Percentiles rank a stretch among this genome's conserved stretches.
Evolutionary conservation across 2,113 vertebrate species (phyloP).

Genomic region (Myrmophylax atrothorax): DNA sequence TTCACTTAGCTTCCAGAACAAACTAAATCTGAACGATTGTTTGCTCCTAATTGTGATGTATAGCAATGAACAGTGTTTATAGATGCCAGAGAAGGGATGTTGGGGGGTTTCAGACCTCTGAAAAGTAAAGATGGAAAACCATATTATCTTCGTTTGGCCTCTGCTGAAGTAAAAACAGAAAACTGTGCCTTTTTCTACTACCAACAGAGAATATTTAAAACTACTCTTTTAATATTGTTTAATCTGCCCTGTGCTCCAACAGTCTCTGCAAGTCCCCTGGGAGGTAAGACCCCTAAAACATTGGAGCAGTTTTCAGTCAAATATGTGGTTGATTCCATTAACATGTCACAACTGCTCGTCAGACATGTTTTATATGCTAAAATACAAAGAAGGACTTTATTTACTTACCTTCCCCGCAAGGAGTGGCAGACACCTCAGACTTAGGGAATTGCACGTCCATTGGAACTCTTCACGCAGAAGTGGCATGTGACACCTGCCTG

Average conservation of each 20-base stretch:
- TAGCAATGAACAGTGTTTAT: background rate
- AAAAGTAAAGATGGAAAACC: background rate
- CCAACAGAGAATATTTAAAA: background rate
- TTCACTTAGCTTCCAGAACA: background rate
- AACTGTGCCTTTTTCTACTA: background rate
- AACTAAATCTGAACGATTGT: background rate
- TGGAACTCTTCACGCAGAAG: background rate
- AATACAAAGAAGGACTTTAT: background rate
- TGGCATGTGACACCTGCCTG: background rate
- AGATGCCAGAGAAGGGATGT: background rate
- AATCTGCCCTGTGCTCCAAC: background rate
- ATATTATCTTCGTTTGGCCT: background rate
- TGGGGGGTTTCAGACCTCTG: background rate
- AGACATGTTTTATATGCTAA: background rate
- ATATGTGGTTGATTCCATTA: rapidly evolving
- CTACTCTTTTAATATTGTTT: background rate
- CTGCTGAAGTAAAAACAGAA: background rate
- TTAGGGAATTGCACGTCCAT: background rate
- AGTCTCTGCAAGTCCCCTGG: background rate
- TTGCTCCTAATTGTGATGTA: background rate
- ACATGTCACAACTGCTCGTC: background rate
- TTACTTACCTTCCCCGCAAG: background rate
- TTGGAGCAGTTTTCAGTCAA: background rate
- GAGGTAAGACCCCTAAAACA: background rate
- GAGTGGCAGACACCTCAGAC: background rate